phyloP scores from a whole-genome alignment of 1,140 invertebrate genomes.

The Saccostrea cuccullata region DNA sequence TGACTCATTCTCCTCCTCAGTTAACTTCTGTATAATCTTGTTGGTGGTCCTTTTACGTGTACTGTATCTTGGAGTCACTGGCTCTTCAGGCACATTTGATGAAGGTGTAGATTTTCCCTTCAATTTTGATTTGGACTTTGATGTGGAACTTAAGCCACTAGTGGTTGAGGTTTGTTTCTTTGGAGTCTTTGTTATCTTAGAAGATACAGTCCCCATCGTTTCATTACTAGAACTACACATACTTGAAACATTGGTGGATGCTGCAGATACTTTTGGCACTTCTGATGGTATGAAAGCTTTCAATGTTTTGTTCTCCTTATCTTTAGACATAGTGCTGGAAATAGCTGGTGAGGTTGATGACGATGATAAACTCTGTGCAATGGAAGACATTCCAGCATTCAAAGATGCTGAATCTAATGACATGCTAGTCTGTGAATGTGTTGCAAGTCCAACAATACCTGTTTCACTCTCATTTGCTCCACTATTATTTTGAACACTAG shows the following conservation, averaged over 20 bases:
- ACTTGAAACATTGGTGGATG: neutral
- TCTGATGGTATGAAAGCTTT: neutral
- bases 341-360: neutral
- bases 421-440: neutral
- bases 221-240: neutral
- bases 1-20: neutral
- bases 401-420: neutral
- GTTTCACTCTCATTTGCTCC: too few species aligned
- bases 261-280: neutral
- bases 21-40: neutral
- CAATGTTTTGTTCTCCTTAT: too few species aligned
- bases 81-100: neutral
- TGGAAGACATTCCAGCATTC: neutral
- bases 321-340: too few species aligned
- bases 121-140: neutral
- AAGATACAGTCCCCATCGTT: too few species aligned
- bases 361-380: neutral
- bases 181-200: too few species aligned
- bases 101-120: neutral
- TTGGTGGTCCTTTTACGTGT: neutral
- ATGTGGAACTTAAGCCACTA: neutral
- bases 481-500: too few species aligned
- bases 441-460: neutral
- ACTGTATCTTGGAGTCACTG: neutral
- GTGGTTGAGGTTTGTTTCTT: too few species aligned